phyloP scores from a whole-genome alignment of 1,140 invertebrate species.

The Calosoma granatense region DNA sequence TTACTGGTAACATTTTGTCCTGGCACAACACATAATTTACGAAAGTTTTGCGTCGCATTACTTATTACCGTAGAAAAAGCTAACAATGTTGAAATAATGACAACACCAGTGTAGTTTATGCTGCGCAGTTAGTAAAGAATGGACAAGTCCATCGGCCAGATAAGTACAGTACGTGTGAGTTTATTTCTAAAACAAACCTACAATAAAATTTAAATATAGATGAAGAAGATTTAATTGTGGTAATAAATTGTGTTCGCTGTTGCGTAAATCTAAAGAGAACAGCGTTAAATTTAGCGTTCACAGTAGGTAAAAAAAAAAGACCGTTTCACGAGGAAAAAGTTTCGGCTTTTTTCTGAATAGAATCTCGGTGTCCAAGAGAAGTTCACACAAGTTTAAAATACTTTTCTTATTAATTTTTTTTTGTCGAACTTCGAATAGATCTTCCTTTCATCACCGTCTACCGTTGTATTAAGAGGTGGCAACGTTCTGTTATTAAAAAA shows the following conservation, averaged over 20 bases:
- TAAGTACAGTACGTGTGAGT: neutral
- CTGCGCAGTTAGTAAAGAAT: neutral
- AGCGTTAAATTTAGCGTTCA: neutral
- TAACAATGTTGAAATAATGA: neutral
- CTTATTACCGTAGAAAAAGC: neutral
- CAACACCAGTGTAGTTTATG: neutral
- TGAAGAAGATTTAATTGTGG: conserved; percentile 3
- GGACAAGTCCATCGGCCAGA: neutral
- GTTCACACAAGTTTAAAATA: neutral
- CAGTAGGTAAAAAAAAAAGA: neutral
- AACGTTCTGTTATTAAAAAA: too few species aligned
- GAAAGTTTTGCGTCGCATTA: neutral
- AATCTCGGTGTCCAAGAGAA: neutral
- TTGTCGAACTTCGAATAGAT: neutral
- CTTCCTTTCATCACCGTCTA: neutral
- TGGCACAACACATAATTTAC: neutral
- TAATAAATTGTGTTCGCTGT: neutral
- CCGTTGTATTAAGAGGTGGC: too few species aligned
- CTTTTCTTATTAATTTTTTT: neutral
- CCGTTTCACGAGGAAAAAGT: neutral
- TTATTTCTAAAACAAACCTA: conserved; percentile 1
- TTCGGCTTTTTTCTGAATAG: neutral
- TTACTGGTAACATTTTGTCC: neutral
- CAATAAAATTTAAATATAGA: conserved; percentile 8
- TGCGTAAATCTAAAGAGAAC: neutral